Evolutionary conservation across 2,888 invertebrate genomes (phyloP), one percentile per base, ranked within the genome.

Genomic region (Entomobrya proxima): DNA sequence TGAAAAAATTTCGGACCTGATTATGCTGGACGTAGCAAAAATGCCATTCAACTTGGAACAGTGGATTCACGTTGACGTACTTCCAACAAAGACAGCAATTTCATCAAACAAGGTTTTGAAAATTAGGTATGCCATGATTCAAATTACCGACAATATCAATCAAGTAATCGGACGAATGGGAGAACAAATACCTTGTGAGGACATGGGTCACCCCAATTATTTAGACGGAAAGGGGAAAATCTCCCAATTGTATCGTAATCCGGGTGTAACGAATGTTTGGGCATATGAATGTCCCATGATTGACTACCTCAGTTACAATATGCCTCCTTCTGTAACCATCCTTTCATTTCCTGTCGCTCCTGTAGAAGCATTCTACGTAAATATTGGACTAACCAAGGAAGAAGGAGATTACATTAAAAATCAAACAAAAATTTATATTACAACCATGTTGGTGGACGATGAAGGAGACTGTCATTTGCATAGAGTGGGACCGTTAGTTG

Each of bases 331-430:
- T 1, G 52, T 69, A 21, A 37, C 44, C 2, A n/a, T 40, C 0
- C 27, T 80, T 4, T 13, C 30, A 0, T 80, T 80, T 69, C 3
- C 27, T 1, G 7, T 5, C 1, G 18, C 6, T 44, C 52, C 79
- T 6, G 79, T 69, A 6, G 18, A 69, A 18, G 50, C 79, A 9
- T 80, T 80, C 37, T 80, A 80, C 30, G 69, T 80, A 2, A 69
- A 80, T 27, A 11, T 69, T 21, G 35, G 24, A 24, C 52, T 80
- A 24, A 80, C 79, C 52, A 50, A 30, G n/a, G 37, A 67, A 15
- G 79, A 80, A 69, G 37, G 27, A 0, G 52, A 80, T 13, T 52
- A n/a, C 11, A 64, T 78, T 9, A n/a, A 35, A 15, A 15, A 52
- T 40, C 44, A 40, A 3, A 35, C 9, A 18, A 15, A 47, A 50